Evolutionary conservation across 1,140 invertebrate genomes (phyloP).

Genomic region (Alviniconcha marisindica): DNA sequence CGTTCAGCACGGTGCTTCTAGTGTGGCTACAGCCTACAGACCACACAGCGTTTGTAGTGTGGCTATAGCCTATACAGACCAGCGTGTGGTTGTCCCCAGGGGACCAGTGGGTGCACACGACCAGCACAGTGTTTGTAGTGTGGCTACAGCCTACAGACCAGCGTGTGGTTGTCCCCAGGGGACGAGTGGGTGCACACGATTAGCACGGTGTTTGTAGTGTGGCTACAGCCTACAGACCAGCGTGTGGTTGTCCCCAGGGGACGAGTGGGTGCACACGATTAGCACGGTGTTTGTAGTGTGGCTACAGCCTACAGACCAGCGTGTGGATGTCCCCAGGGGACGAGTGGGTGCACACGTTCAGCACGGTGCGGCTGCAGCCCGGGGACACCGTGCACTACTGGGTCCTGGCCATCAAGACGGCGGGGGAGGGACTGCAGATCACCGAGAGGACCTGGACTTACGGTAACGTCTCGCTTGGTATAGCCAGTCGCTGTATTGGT

Average conservation of each 20-base stretch:
- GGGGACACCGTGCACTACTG: conserved; percentile 55
- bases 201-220: not conserved
- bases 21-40: not conserved
- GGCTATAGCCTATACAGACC: not conserved
- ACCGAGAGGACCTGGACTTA: conserved; percentile 31
- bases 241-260: too few relatives aligned
- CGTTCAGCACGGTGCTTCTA: too few relatives aligned
- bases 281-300: not conserved
- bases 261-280: not conserved
- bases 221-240: not conserved
- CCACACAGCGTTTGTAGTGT: not conserved
- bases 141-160: not conserved
- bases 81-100: too few relatives aligned
- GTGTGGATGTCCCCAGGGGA: conserved; percentile 14
- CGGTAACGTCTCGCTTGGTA: not conserved
- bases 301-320: not conserved
- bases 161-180: conserved; percentile 11
- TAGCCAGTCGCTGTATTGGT: too few relatives aligned
- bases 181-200: conserved; percentile 43
- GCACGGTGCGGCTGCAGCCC: conserved; percentile 28
- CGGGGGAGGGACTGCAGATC: conserved; percentile 14
- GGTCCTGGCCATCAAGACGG: conserved; percentile 28
- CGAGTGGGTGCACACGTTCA: conserved; percentile 41
- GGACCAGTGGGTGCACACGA: too few relatives aligned
- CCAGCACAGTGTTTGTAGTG: too few relatives aligned